phyloP scores from a whole-genome alignment of 2,797 vertebrate species.

The Adrianichthys oophorus region DNA sequence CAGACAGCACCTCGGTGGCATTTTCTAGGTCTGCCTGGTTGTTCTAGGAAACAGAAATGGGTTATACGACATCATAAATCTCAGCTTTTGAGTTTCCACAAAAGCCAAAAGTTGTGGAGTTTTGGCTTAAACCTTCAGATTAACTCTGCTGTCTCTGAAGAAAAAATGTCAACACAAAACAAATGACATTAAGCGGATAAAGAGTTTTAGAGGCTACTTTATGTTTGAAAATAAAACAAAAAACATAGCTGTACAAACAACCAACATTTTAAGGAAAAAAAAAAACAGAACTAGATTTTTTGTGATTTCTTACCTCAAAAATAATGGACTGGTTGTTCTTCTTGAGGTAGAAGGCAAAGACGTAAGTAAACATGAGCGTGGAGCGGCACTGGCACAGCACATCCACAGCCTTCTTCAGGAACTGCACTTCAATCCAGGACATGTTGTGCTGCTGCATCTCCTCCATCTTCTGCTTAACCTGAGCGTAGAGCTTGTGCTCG shows the following conservation, averaged over 20 bases:
- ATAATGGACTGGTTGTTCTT: constrained; percentile 99
- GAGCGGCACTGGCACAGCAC: constrained; percentile 99
- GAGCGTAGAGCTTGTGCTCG: constrained; percentile 99
- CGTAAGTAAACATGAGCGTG: constrained; percentile 99
- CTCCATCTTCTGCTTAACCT: constrained; percentile 99
- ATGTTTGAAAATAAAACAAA: no score
- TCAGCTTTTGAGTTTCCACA: neutral
- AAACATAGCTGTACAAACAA: no score
- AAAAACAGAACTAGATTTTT: no score
- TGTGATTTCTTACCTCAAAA: constrained; percentile 87
- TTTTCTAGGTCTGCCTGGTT: constrained; percentile 99
- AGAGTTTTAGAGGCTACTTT: no score
- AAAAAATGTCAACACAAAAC: no score
- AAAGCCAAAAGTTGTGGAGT: no score
- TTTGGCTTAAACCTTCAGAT: no score
- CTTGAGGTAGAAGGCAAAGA: constrained; percentile 99
- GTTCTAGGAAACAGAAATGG: constrained; percentile 80
- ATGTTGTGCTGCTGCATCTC: constrained; percentile 99
- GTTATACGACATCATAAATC: neutral
- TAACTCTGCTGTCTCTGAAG: no score
- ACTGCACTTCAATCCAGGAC: constrained; percentile 99
- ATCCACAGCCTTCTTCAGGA: constrained; percentile 98
- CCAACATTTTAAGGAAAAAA: no score
- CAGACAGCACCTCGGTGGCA: constrained; percentile 98
- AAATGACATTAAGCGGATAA: no score